Base-by-base conservation (phyloP, 2,888 invertebrate species). In the Ormyrus thymus region DNA sequence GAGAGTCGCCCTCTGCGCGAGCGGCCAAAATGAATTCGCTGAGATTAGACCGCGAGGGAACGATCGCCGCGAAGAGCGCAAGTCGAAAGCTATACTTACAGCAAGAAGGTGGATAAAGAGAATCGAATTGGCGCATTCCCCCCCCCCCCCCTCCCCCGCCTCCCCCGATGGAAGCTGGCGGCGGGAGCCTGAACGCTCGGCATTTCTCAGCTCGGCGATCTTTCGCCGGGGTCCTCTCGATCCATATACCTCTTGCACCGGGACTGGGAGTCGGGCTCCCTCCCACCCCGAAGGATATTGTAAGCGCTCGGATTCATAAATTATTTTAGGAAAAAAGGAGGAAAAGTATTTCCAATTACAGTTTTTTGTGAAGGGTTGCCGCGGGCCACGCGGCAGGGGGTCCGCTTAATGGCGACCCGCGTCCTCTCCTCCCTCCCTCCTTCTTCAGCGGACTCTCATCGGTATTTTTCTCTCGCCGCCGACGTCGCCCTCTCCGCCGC, bases 341-440 rank as follows among this genome's bases (percentile, higher is more conserved):
- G 89, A 89, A 89, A 90, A 89, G 88, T 89, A 90, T 90, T 90
- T 90, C 90, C 90, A 90, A 90, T 90, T 90, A 90, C 90, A 90
- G 89, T 90, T 90, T 90, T 90, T 90, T 89, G 89, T 89, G 89
- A 88, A 89, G 88, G 88, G 88, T 89, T 89, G 89, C 90, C 90
- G 89, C 89, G 89, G 90, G 90, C 89, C 87, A 89, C 89, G 87
- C 89, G 86, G 87, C 89, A 90, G 90, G 90, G 90, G 90, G 89
- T 89, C 89, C 85, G 87, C 88, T 89, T 89, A 90, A 90, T 90
- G 90, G 90, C 90, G 89, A 90, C 89, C 71, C 72, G 72, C 70
- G 29, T 56, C 75, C 71, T 65, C 59, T 56, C 15, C 62, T 2
- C 53, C 62, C 15, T 58, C 29, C 29, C 29, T 29, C 2, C 58